These are phyloP conservation scores for Pterois miles DNA, from an alignment of 2,797 vertebrate species.

Conservation along the genomic window DNA sequence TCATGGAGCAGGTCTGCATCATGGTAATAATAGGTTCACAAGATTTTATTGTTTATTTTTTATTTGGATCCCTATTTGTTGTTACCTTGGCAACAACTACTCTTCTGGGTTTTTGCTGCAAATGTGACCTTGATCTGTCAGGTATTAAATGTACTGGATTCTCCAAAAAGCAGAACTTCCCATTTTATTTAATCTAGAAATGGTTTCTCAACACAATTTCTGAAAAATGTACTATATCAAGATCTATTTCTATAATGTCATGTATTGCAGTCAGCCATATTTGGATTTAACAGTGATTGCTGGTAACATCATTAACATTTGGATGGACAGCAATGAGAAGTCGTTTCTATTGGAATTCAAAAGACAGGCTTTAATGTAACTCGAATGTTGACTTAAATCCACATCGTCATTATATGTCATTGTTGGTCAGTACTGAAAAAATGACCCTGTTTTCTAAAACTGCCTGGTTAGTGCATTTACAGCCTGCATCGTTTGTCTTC, in stretches of 20 bases:
- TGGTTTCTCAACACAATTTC: neutral
- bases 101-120: neutral
- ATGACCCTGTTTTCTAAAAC: neutral
- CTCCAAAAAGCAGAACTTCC: neutral
- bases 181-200: neutral
- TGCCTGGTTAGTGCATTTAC: neutral
- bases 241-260: neutral
- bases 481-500: neutral
- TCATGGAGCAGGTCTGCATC: neutral
- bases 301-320: neutral
- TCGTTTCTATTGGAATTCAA: neutral
- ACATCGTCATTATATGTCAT: neutral
- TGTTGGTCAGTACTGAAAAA: neutral
- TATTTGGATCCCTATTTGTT: neutral
- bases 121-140: neutral
- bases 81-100: slow-evolving; percentile 16
- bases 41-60: neutral
- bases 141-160: neutral
- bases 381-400: neutral
- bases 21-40: neutral
- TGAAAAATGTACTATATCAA: neutral
- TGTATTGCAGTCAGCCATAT: neutral
- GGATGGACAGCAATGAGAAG: neutral
- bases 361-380: neutral
- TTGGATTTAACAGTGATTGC: neutral